phyloP scores from a whole-genome alignment of 2,113 vertebrate species.

The Synodontis membranacea region DNA sequence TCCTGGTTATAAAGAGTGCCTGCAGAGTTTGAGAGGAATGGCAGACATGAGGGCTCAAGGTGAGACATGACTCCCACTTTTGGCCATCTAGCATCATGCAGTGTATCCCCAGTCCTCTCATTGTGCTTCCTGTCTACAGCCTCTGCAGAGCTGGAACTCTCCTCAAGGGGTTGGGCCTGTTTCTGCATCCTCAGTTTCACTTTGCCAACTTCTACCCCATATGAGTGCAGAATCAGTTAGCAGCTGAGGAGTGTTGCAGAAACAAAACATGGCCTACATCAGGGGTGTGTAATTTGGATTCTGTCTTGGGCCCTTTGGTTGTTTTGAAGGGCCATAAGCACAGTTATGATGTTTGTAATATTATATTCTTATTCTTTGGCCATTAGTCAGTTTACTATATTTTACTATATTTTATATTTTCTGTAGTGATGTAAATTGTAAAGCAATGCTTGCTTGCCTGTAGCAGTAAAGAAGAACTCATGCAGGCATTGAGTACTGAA shows the following conservation, averaged over 20 bases:
- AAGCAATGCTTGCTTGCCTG: background rate
- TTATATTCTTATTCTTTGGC: background rate
- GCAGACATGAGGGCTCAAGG: conserved; percentile 99
- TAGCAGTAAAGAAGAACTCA: background rate
- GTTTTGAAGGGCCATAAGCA: background rate
- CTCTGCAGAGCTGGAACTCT: conserved; percentile 16
- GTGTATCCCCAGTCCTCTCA: background rate
- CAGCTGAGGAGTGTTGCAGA: background rate
- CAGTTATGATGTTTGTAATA: background rate
- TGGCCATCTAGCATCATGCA: background rate
- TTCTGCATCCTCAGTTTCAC: background rate
- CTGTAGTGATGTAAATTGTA: background rate
- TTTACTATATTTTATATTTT: background rate
- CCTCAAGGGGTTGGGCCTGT: background rate
- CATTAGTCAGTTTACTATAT: background rate
- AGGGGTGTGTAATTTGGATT: background rate
- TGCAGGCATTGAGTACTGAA: background rate
- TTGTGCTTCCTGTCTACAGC: background rate
- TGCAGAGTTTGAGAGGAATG: conserved; percentile 97
- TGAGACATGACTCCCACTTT: conserved; percentile 72
- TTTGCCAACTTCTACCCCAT: background rate
- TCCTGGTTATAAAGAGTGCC: conserved; percentile 81
- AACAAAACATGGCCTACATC: background rate
- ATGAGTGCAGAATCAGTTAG: background rate
- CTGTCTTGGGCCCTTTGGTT: background rate